Conservation (phyloP, 2,113 vertebrate species). For the Orycteropus afer region DNA sequence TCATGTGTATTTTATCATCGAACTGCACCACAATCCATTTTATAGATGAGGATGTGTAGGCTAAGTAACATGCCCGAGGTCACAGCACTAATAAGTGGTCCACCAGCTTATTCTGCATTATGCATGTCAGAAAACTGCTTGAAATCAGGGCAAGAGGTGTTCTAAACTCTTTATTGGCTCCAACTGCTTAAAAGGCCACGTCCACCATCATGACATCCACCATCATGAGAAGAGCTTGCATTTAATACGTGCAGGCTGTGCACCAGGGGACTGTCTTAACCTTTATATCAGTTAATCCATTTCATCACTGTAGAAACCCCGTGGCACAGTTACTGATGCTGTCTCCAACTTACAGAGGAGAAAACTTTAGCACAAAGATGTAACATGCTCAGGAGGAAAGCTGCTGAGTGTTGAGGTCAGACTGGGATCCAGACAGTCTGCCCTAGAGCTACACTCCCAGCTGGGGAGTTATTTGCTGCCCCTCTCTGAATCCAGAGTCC, state of each 20-base stretch:
- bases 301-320: background rate
- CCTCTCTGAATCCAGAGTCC: rapidly evolving
- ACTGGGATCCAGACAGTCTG: background rate
- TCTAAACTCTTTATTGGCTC: background rate
- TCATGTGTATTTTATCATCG: background rate
- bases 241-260: background rate
- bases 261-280: background rate
- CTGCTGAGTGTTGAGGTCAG: background rate
- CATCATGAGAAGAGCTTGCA: background rate
- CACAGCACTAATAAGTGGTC: background rate
- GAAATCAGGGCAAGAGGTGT: no score
- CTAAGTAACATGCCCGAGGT: background rate
- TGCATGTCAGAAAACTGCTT: no score
- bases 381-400: background rate
- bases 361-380: background rate
- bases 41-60: background rate
- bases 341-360: background rate
- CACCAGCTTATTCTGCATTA: background rate
- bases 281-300: background rate
- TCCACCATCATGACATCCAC: background rate
- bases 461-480: rapidly evolving
- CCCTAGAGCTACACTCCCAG: background rate
- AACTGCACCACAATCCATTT: background rate
- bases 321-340: no score
- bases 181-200: background rate